Base-by-base conservation (phyloP, 2,888 invertebrate species). In the Plagiodera versicolora region DNA sequence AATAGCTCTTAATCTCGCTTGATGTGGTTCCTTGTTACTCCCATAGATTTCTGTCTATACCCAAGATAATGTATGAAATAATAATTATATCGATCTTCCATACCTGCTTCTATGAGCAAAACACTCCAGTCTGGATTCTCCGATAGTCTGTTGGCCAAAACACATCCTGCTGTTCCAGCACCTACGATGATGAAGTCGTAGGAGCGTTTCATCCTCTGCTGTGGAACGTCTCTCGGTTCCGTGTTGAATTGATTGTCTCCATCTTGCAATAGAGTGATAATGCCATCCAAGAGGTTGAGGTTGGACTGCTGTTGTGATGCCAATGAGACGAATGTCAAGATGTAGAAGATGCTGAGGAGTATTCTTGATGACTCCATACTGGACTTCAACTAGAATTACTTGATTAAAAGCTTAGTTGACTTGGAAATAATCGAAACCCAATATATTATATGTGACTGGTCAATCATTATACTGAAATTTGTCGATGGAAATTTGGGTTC, bases 161-260 rank as follows among this genome's bases (percentile, higher is more conserved):
- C 86, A 63, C 92, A 90, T 1, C 92, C 92, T 0, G 92, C 91
- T 0, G 91, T 91, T 1, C 92, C 92, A 0, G 90, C 92, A 1
- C 92, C 92, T 2, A 92, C 87, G 16, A 91, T 80, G 52, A 91
- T 87, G 69, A 91, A 94, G 74, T 91, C 92, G 71, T 90, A 91
- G 74, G 88, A 86, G 9, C 82, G 77, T 1, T 84, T 77, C 28
- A 85, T 69, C 20, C 75, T 77, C n/a, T 84, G 70, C n/a, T 74
- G 78, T 0, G 74, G 75, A 20, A 83, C 80, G 65, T 88, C 86
- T 0, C 79, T 77, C 0, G 87, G 85, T 74, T 87, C 87, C 8
- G 75, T 76, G 58, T 80, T 79, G 8, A 81, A 77, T 65, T 86
- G 85, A 5, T 75, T 70, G 19, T 82, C 77, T 28, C 86, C 87